Evolutionary conservation across 2,888 invertebrate species (phyloP).

Genomic region (Ceriagrion tenellum): DNA sequence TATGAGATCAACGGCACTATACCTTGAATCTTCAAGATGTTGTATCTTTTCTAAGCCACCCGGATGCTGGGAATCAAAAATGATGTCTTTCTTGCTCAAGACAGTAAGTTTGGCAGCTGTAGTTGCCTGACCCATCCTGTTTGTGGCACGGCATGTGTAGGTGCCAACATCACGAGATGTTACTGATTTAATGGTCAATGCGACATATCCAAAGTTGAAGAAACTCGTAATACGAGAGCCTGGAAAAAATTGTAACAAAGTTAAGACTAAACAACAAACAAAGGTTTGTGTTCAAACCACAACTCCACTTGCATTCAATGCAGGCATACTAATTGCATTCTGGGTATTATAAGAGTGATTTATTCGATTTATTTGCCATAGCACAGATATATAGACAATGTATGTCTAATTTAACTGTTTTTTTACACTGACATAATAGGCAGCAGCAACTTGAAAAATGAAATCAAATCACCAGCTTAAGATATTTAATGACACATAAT

Average conservation of each 20-base stretch:
- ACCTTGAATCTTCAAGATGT: slow-evolving; percentile 87
- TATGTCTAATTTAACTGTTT: no score
- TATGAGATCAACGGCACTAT: not conserved
- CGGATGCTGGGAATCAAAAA: slow-evolving; percentile 94
- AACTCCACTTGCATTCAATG: not conserved
- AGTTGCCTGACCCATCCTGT: slow-evolving; percentile 91
- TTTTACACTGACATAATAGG: no score
- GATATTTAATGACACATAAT: no score
- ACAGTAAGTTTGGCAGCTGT: slow-evolving; percentile 91
- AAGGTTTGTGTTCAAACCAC: not conserved
- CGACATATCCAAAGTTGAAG: slow-evolving; percentile 97
- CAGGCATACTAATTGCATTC: no score
- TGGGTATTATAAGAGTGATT: not conserved
- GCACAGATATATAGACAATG: no score
- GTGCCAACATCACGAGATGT: slow-evolving; percentile 93
- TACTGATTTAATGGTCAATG: slow-evolving; percentile 94
- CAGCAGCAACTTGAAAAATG: no score
- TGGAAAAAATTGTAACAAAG: slow-evolving; percentile 73
- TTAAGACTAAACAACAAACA: not conserved
- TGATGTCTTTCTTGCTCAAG: slow-evolving; percentile 88
- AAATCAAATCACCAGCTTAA: no score
- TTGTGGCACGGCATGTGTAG: slow-evolving; percentile 93
- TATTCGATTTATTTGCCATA: not conserved
- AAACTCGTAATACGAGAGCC: slow-evolving; percentile 93
- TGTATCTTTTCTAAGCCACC: slow-evolving; percentile 95